Evolutionary conservation across 2,113 vertebrate species (phyloP).

Genomic region (Condylura cristata): DNA sequence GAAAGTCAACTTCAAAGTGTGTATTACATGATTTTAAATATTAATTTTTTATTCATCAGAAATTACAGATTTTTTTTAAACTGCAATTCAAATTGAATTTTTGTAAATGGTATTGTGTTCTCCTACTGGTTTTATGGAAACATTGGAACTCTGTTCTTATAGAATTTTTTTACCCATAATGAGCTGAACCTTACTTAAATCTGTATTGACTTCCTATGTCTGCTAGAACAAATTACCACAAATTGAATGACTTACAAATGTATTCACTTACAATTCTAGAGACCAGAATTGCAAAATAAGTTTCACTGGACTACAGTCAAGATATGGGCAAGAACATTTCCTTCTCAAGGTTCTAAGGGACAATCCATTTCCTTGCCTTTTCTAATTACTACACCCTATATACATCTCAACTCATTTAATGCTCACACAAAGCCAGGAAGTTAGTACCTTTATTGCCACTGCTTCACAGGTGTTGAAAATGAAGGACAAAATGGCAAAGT

Average conservation of each 20-base stretch:
- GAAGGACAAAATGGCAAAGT: not conserved
- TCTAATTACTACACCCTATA: not conserved
- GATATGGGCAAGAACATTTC: not conserved
- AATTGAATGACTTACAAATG: not conserved
- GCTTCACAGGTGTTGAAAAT: not conserved
- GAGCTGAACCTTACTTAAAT: not conserved
- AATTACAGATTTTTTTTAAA: not conserved
- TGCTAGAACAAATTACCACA: not conserved
- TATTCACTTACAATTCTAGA: not conserved
- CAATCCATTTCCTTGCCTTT: not conserved
- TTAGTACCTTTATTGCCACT: not conserved
- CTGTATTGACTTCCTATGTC: not conserved
- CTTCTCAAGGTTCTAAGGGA: not conserved
- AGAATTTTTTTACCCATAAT: not conserved
- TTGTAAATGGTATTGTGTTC: not conserved
- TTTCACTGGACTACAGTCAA: not conserved
- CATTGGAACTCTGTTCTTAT: not conserved
- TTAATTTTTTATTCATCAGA: conserved; percentile 4
- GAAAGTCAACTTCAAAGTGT: conserved; percentile 18
- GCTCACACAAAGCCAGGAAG: not conserved
- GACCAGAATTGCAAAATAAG: not conserved
- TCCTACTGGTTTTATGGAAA: conserved; percentile 2
- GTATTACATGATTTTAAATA: not conserved
- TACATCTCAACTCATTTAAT: not conserved
- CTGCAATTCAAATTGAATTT: conserved; percentile 8